Percentiles rank a stretch among this genome's conserved stretches.
Conservation (phyloP, 2,113 vertebrate genomes). For the Burhinus bistriatus region DNA sequence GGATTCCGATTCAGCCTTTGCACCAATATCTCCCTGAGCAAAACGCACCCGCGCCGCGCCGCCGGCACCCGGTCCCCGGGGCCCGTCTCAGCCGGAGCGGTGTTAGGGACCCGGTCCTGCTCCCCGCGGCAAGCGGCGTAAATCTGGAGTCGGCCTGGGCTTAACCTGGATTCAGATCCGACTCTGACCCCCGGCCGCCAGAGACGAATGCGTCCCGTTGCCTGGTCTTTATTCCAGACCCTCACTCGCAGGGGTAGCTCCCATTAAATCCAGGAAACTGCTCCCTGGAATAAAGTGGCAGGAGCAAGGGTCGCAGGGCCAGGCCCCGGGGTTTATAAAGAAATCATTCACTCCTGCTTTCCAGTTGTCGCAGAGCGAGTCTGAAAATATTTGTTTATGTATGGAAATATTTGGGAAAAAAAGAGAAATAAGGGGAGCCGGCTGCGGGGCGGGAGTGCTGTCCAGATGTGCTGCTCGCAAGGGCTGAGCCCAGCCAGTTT, state of each 20-base stretch:
- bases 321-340: constrained; percentile 49
- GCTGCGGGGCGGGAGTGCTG: constrained; percentile 1
- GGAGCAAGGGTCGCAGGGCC: constrained; percentile 61
- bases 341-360: constrained; percentile 49
- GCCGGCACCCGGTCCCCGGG: too few species aligned
- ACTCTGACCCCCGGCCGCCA: not conserved
- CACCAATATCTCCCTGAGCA: not conserved
- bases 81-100: not conserved
- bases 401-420: not conserved
- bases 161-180: constrained; percentile 10
- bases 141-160: not conserved
- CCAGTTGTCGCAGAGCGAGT: not conserved
- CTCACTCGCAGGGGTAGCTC: constrained; percentile 7
- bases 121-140: not conserved
- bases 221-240: constrained; percentile 47
- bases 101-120: not conserved
- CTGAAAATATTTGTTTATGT: constrained; percentile 53
- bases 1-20: not conserved
- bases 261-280: constrained; percentile 65
- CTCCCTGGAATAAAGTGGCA: constrained; percentile 54
- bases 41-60: rapidly evolving
- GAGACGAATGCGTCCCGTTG: constrained; percentile 25
- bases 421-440: not conserved
- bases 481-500: not conserved
- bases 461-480: constrained; percentile 43